Evolutionary conservation across 2,113 vertebrate genomes (phyloP).

Genomic region (Caretta caretta): DNA sequence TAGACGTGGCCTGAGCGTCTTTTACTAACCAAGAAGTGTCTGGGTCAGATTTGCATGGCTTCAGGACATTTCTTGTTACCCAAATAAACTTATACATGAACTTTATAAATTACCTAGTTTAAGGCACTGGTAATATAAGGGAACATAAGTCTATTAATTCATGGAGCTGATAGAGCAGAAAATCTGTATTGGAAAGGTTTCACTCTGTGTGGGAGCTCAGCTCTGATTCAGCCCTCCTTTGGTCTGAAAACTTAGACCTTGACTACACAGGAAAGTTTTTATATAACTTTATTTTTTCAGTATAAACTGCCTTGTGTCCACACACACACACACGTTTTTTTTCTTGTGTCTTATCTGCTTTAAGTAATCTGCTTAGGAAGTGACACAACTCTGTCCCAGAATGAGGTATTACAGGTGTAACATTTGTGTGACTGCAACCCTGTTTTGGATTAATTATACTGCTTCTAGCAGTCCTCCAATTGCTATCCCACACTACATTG

Average conservation of each 20-base stretch:
- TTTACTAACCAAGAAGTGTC: fast-evolving
- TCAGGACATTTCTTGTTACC: not conserved
- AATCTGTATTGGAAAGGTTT: not conserved
- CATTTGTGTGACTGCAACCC: not conserved
- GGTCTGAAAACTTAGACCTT: not conserved
- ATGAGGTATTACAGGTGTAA: not conserved
- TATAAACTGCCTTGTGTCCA: not conserved
- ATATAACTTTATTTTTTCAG: not conserved
- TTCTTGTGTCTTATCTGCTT: not conserved
- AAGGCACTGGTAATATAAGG: not conserved
- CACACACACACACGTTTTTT: no score
- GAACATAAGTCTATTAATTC: not conserved
- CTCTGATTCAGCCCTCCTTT: not conserved
- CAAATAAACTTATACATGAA: not conserved
- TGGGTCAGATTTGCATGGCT: not conserved
- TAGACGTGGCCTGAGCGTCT: not conserved
- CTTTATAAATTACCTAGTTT: not conserved
- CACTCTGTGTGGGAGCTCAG: not conserved
- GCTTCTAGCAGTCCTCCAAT: not conserved
- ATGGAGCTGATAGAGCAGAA: not conserved
- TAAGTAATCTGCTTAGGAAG: not conserved
- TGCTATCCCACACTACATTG: not conserved
- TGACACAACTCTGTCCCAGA: not conserved
- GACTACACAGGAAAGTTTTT: not conserved
- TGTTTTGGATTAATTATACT: not conserved